Evolutionary conservation across 2,888 invertebrate species (phyloP).

Genomic region (Drosophila recens): DNA sequence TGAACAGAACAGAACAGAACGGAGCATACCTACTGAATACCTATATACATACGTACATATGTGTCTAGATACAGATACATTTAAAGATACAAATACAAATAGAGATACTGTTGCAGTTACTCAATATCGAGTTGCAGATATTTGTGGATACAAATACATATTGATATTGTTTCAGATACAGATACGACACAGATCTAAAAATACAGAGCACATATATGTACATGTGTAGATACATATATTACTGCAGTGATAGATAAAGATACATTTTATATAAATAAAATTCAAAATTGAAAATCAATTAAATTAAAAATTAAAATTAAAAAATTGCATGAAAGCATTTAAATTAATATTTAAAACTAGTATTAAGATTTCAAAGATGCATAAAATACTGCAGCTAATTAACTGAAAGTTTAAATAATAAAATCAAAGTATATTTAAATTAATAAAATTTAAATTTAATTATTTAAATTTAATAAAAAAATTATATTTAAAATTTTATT

Average conservation of each 20-base stretch:
- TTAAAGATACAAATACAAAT: conserved; percentile 7
- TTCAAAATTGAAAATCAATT: no score
- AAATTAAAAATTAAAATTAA: no score
- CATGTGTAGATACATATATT: background rate
- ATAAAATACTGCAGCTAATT: background rate
- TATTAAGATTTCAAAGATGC: no score
- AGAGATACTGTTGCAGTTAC: conserved; percentile 14
- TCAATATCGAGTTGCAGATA: background rate
- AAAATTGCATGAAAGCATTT: no score
- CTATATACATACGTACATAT: conserved; percentile 6
- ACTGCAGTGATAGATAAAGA: no score
- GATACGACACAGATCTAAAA: background rate
- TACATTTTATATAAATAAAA: no score
- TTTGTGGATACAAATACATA: background rate
- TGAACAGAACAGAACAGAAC: background rate
- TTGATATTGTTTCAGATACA: background rate
- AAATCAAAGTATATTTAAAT: background rate
- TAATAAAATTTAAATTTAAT: no score
- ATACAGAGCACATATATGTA: background rate
- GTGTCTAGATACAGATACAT: conserved; percentile 17
- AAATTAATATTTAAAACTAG: no score
- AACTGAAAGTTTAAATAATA: background rate
- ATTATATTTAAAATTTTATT: no score
- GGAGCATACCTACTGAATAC: conserved; percentile 1
- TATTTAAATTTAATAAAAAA: no score